A percentile compares a stretch with the other conserved stretches of the same genome.
These are phyloP conservation scores for Cerceris ruficornis DNA, from an alignment of 2,888 invertebrate genomes.

Conservation along the genomic window DNA sequence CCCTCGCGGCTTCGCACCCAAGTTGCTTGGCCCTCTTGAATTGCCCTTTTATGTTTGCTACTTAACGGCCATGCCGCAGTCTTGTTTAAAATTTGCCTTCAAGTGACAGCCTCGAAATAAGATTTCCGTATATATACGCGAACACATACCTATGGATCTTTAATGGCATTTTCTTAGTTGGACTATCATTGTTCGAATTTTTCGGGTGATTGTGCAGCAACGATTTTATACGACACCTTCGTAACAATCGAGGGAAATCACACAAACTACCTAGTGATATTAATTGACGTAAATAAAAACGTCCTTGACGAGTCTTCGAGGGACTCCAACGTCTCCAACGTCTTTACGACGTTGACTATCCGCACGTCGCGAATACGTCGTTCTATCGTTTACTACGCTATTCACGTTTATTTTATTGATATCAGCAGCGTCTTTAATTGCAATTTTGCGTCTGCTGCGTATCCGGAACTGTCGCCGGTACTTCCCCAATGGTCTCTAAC, in stretches of 20 bases:
- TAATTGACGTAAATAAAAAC: no score
- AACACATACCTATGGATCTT: background rate
- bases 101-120: background rate
- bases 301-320: background rate
- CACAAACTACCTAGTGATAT: no score
- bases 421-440: conserved; percentile 17
- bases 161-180: no score
- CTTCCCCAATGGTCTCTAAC: background rate
- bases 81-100: conserved; percentile 43
- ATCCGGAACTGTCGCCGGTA: conserved; percentile 7
- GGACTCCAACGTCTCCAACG: background rate
- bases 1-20: conserved; percentile 57
- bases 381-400: conserved; percentile 12
- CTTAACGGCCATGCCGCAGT: conserved; percentile 45
- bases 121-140: background rate
- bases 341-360: conserved; percentile 14
- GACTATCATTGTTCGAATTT: no score
- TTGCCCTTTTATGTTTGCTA: conserved; percentile 63
- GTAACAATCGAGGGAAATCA: no score
- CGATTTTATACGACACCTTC: no score
- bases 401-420: conserved; percentile 20
- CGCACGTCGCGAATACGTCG: conserved; percentile 1
- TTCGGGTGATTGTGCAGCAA: no score
- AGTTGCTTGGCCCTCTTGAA: conserved; percentile 51
- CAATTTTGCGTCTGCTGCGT: conserved; percentile 13